Base-by-base conservation (phyloP, 1,140 invertebrate genomes). In the Condylostylus longicornis region DNA sequence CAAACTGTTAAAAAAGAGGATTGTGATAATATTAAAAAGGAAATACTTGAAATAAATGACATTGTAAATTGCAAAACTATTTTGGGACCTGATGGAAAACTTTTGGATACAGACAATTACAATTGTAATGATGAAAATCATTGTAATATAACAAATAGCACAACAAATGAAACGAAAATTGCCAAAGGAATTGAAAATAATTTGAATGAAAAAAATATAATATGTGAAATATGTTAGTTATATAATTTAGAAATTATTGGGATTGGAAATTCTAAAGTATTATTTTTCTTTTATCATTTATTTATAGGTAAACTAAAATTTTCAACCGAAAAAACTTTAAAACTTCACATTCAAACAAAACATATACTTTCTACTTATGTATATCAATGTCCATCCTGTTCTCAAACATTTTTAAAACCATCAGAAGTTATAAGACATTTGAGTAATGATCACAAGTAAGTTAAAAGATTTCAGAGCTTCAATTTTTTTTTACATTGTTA, bases 391-490 rank as follows among this genome's bases (percentile, higher is more conserved):
- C 75, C 75, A 9, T 72, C 71, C 40, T 80, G 77, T 50, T 56
- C 71, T n/a, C 69, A 70, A 38, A 71, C 69, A 41, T 79, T 79
- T 55, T 64, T 74, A 22, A 77, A 75, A 43, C 66, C 71, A 0
- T 78, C 74, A 68, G 71, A 74, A 46, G 77, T 79, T 5, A 75
- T 75, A 47, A 64, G 77, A n/a, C 78, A 81, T 65, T 61, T 80
- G 7, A 70, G 69, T 37, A 79, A 76, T 67, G 70, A 77, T 50
- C 72, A 76, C 53, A 63, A 69, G 69, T 71, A 59, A 39, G 47
- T 53, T 37, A 8, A 4, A 18, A 25, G 20, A 12, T 10, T 17
- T 14, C 6, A 15, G n/a, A 18, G 7, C 19, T 34, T 34, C 10
- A 34, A 15, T 34, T 32, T n/a, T n/a, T n/a, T n/a, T n/a, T n/a